These are phyloP conservation scores for Aricia artaxerxes DNA, from an alignment of 2,888 invertebrate genomes.

Conservation along the genomic window DNA sequence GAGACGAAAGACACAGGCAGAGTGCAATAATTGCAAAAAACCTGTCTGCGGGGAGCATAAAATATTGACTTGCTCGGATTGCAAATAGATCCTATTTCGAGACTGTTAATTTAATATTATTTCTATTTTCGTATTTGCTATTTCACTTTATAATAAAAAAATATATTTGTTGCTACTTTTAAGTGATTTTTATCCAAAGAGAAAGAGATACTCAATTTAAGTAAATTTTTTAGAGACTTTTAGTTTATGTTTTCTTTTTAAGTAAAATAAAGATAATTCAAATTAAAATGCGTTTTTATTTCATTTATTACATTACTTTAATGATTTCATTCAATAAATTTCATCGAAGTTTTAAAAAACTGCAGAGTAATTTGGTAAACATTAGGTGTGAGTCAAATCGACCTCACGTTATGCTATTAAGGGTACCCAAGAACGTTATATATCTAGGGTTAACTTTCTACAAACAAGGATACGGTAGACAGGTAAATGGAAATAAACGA, in stretches of 20 bases:
- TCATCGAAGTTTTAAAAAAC: not conserved
- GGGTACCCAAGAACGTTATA: not conserved
- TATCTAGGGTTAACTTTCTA: too few relatives aligned
- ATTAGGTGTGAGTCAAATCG: not conserved
- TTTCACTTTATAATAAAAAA: not conserved
- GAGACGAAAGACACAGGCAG: slow-evolving; percentile 22
- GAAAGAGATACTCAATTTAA: not conserved
- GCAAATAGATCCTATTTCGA: not conserved
- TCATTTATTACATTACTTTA: not conserved
- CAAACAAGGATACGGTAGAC: too few relatives aligned
- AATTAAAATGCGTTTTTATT: too few relatives aligned
- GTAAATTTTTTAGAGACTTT: not conserved
- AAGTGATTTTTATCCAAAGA: not conserved
- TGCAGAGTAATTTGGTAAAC: not conserved
- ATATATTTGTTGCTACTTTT: not conserved
- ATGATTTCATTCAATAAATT: not conserved
- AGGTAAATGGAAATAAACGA: too few relatives aligned
- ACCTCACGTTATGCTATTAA: not conserved
- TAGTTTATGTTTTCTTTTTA: not conserved
- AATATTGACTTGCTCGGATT: not conserved
- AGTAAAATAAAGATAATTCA: too few relatives aligned
- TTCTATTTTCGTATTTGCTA: slow-evolving; percentile 1
- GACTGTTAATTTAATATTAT: not conserved
- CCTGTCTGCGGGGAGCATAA: slow-evolving; percentile 14
- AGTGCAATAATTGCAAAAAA: slow-evolving; percentile 27